Evolutionary conservation across 2,797 vertebrate species (phyloP), one percentile per base, ranked within the genome.

Genomic region (Paratrypauchen microcephalus): DNA sequence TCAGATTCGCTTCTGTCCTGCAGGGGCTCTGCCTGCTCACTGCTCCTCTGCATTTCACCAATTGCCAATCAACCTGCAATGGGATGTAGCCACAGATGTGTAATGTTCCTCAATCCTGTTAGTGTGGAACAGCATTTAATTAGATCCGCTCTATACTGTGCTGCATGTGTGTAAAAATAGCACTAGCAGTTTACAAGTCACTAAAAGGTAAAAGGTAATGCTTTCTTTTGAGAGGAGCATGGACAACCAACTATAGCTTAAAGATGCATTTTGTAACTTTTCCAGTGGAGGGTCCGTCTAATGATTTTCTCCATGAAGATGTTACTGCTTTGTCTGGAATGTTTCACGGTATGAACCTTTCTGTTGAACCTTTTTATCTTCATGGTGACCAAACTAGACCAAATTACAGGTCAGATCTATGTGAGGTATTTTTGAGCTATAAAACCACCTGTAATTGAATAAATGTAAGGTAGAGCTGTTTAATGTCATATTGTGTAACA

Each of bases 61-160:
- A 83, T 83, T 89, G 90, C 82, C 93, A 92, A 87, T 93, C 92
- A 65, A 93, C 74, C 75, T 78, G 83, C 81, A n/a, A 23, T 47
- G 61, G 72, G 82, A 76, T 87, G 78, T 74, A 50, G 77, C 72
- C 73, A 65, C 84, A 79, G 87, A 89, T 83, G 79, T 74, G 83
- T 83, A 80, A 80, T 83, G 89, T 90, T 41, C 24, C 74, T 76
- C 86, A 92, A 94, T 94, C 92, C 92, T 93, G 90, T 94, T 92
- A 93, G 88, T 80, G 91, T 90, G 92, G 91, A 93, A 93, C 91
- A 90, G 91, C 88, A 81, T 93, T 93, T 91, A 89, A 93, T 93
- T 92, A 89, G 91, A 92, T 93, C 77, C 85, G 87, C 88, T 90
- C 71, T 23, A 55, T 78, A 66, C 32, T 77, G 80, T 69, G 71